These are phyloP conservation scores for Apeira syringaria DNA, from an alignment of 2,888 invertebrate species.

Conservation along the genomic window DNA sequence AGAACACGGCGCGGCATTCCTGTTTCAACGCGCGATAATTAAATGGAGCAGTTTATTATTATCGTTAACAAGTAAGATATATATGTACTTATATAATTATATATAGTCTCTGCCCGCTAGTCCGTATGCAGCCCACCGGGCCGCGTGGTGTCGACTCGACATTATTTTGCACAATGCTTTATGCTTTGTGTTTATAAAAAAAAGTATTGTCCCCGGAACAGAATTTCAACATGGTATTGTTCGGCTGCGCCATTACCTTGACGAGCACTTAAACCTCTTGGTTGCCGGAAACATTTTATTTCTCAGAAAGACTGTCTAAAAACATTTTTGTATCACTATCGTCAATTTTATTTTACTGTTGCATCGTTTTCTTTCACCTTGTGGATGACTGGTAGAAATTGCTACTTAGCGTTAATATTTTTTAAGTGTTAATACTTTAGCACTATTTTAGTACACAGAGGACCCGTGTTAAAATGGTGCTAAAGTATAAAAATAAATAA, in stretches of 20 bases:
- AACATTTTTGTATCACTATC: conserved; percentile 2
- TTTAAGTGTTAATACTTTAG: too few relatives aligned
- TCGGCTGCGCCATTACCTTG: conserved; percentile 23
- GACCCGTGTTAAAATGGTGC: too few relatives aligned
- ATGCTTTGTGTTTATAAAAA: conserved; percentile 38
- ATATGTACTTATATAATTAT: too few relatives aligned
- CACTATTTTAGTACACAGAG: too few relatives aligned
- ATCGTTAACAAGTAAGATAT: conserved; percentile 66
- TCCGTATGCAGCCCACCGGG: conserved; percentile 68
- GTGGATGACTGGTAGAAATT: too few relatives aligned
- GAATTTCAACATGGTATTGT: conserved; percentile 25
- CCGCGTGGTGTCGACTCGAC: conserved; percentile 61
- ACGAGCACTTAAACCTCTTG: conserved; percentile 14
- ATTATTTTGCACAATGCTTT: conserved; percentile 49
- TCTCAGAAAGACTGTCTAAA: too few relatives aligned
- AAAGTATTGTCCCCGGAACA: conserved; percentile 33
- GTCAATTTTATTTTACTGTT: conserved; percentile 6
- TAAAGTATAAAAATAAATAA: too few relatives aligned
- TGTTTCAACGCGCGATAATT: conserved; percentile 60
- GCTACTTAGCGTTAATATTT: too few relatives aligned
- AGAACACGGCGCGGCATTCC: conserved; percentile 32
- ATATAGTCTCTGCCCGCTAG: conserved; percentile 59
- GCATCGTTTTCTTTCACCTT: too few relatives aligned
- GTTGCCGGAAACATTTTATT: too few relatives aligned
- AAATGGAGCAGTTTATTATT: conserved; percentile 61